Evolutionary conservation across 2,113 vertebrate species (phyloP).

Genomic region (Oreocharis arfaki): DNA sequence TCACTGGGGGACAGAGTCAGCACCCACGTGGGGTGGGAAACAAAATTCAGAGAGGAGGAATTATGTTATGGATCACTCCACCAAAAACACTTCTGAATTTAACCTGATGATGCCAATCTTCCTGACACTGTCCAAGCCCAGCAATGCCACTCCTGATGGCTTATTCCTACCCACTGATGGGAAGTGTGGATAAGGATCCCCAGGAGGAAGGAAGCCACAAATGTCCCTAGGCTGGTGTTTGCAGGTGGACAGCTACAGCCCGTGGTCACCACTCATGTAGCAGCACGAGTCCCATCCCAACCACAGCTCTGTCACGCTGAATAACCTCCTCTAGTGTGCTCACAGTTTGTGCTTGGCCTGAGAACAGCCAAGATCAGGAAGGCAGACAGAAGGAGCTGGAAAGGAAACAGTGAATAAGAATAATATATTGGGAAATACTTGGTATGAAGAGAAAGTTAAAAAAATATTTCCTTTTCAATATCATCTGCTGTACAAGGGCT

Average conservation of each 20-base stretch:
- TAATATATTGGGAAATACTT: background rate
- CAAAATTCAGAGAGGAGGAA: background rate
- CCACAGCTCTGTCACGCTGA: background rate
- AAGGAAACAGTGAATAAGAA: background rate
- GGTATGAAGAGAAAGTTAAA: background rate
- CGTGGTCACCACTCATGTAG: background rate
- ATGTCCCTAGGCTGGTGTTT: background rate
- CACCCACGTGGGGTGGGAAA: fast-evolving
- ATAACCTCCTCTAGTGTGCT: background rate
- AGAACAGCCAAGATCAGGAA: background rate
- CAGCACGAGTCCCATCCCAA: background rate
- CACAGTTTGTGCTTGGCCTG: background rate
- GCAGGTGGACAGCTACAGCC: background rate
- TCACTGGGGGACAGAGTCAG: background rate
- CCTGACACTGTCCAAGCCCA: background rate
- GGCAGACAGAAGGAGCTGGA: background rate
- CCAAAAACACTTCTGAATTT: background rate
- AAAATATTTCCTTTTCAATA: constrained; percentile 19
- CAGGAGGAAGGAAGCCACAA: background rate
- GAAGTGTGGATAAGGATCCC: background rate
- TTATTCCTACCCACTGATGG: background rate
- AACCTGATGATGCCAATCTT: background rate
- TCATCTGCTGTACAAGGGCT: constrained; percentile 15
- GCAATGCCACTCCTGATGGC: background rate
- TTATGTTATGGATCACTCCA: background rate